Conservation (phyloP, 2,888 invertebrate genomes). For the Apantesis nais region DNA sequence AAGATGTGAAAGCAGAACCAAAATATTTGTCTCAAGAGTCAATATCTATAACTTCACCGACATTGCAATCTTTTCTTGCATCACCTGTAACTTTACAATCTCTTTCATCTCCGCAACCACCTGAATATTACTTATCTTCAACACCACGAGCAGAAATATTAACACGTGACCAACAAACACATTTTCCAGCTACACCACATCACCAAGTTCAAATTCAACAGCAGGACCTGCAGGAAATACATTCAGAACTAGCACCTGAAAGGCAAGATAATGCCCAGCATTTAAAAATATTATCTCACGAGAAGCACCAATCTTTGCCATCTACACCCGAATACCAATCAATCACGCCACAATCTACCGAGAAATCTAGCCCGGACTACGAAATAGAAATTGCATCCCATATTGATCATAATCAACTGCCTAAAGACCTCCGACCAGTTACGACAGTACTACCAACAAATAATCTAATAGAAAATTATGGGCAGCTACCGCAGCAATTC, state of each 20-base stretch:
- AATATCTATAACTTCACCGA: slow-evolving; percentile 1
- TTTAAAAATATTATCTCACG: not conserved
- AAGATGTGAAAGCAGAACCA: slow-evolving; percentile 1
- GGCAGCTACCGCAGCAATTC: slow-evolving; percentile 9
- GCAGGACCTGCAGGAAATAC: slow-evolving; percentile 17
- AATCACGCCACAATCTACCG: slow-evolving; percentile 12
- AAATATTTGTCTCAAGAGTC: slow-evolving; percentile 9
- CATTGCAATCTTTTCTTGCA: not conserved
- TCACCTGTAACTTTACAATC: slow-evolving; percentile 12
- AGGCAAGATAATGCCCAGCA: not conserved
- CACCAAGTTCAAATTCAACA: slow-evolving; percentile 14
- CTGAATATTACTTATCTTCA: slow-evolving; percentile 12
- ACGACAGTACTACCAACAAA: slow-evolving; percentile 5
- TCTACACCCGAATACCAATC: slow-evolving; percentile 6
- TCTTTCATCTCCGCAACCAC: slow-evolving; percentile 1
- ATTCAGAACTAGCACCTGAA: slow-evolving; percentile 4
- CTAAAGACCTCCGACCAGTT: slow-evolving; percentile 22
- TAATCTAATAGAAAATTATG: slow-evolving; percentile 6
- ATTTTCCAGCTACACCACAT: not conserved
- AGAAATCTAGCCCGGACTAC: slow-evolving; percentile 13
- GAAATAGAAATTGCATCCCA: slow-evolving; percentile 25
- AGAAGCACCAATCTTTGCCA: not conserved
- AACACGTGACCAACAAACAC: not conserved
- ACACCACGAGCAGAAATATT: slow-evolving; percentile 12
- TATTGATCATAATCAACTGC: slow-evolving; percentile 19